These are phyloP conservation scores for Astyanax mexicanus DNA, from an alignment of 2,797 vertebrate genomes.

Conservation along the genomic window DNA sequence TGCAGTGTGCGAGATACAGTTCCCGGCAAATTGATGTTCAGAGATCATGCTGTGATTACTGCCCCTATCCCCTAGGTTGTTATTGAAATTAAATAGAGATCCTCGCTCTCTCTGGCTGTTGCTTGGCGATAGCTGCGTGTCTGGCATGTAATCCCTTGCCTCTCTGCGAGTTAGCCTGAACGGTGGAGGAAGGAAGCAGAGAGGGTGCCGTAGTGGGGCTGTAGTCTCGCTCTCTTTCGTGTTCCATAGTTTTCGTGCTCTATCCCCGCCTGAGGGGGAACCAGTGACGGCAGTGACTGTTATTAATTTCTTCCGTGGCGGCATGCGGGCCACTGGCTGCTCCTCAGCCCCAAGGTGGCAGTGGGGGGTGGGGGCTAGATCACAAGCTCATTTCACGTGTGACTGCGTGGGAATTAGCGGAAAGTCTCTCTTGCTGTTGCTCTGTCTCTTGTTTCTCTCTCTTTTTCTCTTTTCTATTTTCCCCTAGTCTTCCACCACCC, in stretches of 20 bases:
- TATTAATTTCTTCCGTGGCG: slow-evolving; percentile 71
- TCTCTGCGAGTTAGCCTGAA: slow-evolving; percentile 61
- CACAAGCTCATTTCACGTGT: slow-evolving; percentile 84
- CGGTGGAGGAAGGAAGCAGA: slow-evolving; percentile 50
- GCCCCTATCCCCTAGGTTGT: slow-evolving; percentile 12
- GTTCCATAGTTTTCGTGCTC: neutral
- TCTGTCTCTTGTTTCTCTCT: slow-evolving; percentile 39
- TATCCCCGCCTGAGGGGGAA: slow-evolving; percentile 31
- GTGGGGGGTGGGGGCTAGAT: slow-evolving; percentile 68
- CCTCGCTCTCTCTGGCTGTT: slow-evolving; percentile 65
- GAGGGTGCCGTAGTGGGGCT: slow-evolving; percentile 11
- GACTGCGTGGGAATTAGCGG: slow-evolving; percentile 82
- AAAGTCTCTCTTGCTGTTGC: slow-evolving; percentile 64
- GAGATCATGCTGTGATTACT: slow-evolving; percentile 16
- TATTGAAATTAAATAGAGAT: slow-evolving; percentile 51
- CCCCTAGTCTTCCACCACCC: neutral
- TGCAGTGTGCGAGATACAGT: slow-evolving; percentile 15
- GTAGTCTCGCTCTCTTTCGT: neutral
- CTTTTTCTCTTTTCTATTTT: neutral
- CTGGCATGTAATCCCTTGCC: slow-evolving; percentile 70
- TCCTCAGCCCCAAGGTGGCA: slow-evolving; percentile 62
- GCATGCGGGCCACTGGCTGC: slow-evolving; percentile 64
- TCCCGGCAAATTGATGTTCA: slow-evolving; percentile 7
- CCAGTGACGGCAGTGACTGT: slow-evolving; percentile 63
- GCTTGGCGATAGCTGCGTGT: slow-evolving; percentile 72